Conservation (phyloP, 2,888 invertebrate genomes). For the Lasius fuliginosus region DNA sequence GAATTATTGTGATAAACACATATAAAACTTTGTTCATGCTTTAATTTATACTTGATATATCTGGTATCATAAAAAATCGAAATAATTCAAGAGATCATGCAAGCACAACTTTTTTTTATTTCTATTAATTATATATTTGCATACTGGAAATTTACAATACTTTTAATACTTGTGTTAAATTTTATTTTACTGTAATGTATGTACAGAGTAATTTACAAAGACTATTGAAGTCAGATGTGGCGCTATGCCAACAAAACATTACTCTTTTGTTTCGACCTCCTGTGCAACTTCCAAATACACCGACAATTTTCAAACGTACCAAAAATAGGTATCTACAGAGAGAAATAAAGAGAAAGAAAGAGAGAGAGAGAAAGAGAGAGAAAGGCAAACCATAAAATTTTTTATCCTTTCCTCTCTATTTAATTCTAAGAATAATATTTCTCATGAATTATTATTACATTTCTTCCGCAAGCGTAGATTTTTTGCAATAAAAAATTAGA, state of each 20-base stretch:
- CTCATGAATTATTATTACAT: constrained; percentile 44
- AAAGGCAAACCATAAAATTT: constrained; percentile 17
- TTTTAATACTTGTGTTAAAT: constrained; percentile 1
- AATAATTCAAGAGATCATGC: too few relatives aligned
- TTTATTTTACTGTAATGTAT: constrained; percentile 29
- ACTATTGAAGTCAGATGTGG: constrained; percentile 30
- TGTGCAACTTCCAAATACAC: constrained; percentile 36
- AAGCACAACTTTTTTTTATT: background rate
- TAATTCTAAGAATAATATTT: constrained; percentile 17
- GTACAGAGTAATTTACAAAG: constrained; percentile 28
- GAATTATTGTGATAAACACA: too few relatives aligned
- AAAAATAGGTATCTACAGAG: constrained; percentile 19
- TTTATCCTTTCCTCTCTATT: constrained; percentile 18
- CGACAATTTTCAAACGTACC: constrained; percentile 35
- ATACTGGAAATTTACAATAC: background rate
- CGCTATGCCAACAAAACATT: constrained; percentile 31
- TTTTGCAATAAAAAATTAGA: constrained; percentile 6
- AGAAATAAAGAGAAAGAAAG: background rate
- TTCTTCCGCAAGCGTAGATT: constrained; percentile 44
- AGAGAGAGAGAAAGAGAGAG: background rate
- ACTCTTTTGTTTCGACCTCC: constrained; percentile 37
- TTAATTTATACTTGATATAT: too few relatives aligned
- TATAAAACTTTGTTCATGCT: too few relatives aligned
- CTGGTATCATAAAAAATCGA: too few relatives aligned
- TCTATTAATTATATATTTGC: constrained; percentile 17